Base-by-base conservation (phyloP, 2,888 invertebrate genomes). In the Plutella xylostella region DNA sequence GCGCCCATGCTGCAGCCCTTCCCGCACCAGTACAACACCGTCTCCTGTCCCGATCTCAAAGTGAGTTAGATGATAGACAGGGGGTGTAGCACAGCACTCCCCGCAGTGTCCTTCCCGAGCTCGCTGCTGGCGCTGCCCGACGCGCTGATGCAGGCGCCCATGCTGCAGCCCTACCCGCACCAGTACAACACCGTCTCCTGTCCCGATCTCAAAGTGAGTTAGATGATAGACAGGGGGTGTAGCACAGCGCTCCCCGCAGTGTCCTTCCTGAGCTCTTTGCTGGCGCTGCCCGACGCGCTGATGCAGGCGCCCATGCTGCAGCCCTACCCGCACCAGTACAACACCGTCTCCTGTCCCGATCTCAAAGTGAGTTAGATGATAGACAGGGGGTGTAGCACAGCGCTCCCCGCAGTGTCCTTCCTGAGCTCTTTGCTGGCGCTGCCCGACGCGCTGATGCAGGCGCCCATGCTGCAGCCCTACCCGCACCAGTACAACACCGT, bases 371-470 rank as follows among this genome's bases (percentile, higher is more conserved):
- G 5, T 33, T 33, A 28, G n/a, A 17, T 12, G 18, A n/a, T n/a
- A n/a, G n/a, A n/a, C n/a, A n/a, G n/a, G n/a, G n/a, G n/a, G n/a
- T n/a, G n/a, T n/a, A n/a, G n/a, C n/a, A n/a, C n/a, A n/a, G n/a
- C n/a, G n/a, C n/a, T n/a, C n/a, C n/a, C 97, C 63, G 97, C 97
- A 1, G 90, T 96, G 19, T 92, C 95, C 0, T 90, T 97, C 49
- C 82, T 98, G 25, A 96, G 96, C 1, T 92, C 94, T 1, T 74
- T 98, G 44, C 78, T 97, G 34, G 92, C 94, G 53, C 87, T 95
- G 53, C 94, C 96, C 0, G 89, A 91, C 54, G 86, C 87, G 9
- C 84, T 89, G 47, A 85, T 87, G 61, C 87, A 87, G 57, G 83
- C 90, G 37, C 89, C 90, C 2, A 89, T 90, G 67, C 73, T 92